These are phyloP conservation scores for Sitta carolinensis DNA, from an alignment of 2,797 vertebrate species.

Conservation along the genomic window DNA sequence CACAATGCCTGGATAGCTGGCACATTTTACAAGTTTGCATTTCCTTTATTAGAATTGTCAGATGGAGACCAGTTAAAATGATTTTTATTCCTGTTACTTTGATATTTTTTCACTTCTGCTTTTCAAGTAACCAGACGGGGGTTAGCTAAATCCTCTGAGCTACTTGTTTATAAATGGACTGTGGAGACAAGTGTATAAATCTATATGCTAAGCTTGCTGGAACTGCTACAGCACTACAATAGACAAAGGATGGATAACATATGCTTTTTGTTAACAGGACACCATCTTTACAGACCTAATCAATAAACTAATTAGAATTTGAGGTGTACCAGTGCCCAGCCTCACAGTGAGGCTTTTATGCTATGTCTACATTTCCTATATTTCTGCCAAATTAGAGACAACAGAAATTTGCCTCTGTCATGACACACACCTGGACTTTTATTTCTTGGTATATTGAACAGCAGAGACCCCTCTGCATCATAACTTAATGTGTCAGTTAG, in stretches of 20 bases:
- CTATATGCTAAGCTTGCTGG: not conserved
- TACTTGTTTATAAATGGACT: constrained; percentile 24
- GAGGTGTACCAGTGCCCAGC: not conserved
- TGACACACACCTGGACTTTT: not conserved
- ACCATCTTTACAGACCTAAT: not conserved
- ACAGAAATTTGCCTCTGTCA: not conserved
- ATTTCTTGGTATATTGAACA: not conserved
- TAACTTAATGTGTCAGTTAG: not conserved
- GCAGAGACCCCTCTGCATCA: not conserved
- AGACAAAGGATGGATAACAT: not conserved
- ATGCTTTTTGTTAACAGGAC: not conserved
- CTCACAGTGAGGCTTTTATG: not conserved
- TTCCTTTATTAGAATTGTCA: constrained; percentile 46
- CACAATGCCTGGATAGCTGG: not conserved
- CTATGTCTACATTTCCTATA: not conserved
- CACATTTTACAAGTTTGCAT: not conserved
- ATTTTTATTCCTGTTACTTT: constrained; percentile 16
- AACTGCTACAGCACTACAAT: not conserved
- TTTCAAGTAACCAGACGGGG: constrained; percentile 36
- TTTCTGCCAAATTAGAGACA: not conserved
- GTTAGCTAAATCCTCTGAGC: constrained; percentile 43
- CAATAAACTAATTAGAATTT: constrained; percentile 35
- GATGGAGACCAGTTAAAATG: not conserved
- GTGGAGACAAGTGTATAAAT: not conserved
- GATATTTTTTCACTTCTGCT: constrained; percentile 29